Conservation (phyloP, 2,797 vertebrate species). For the Helicolenus hilgendorfi region DNA sequence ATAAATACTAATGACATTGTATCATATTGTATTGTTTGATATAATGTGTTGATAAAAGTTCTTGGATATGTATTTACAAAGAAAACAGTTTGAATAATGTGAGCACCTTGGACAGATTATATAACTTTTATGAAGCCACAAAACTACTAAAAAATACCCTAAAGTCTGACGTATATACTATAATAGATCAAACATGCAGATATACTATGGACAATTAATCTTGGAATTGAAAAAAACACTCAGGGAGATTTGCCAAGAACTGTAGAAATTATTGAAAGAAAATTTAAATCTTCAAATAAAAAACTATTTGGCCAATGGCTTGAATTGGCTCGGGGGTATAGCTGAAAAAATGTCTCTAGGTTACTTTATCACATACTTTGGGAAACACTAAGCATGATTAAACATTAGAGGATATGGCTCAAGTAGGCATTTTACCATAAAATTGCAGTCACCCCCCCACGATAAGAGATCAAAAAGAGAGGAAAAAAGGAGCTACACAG, state of each 20-base stretch:
- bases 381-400: slow-evolving; percentile 80
- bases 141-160: not conserved
- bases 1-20: not conserved
- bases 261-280: not conserved
- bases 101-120: not conserved
- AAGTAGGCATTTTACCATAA: slow-evolving; percentile 86
- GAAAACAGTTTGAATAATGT: not conserved
- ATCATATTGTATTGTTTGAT: not conserved
- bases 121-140: not conserved
- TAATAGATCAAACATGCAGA: not conserved
- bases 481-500: slow-evolving; percentile 72
- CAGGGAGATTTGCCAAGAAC: not conserved
- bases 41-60: not conserved
- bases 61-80: not conserved
- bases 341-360: not conserved
- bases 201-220: not conserved
- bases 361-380: slow-evolving; percentile 53
- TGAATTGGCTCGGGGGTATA: not conserved
- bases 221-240: not conserved
- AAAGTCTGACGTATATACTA: not conserved
- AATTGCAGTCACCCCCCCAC: slow-evolving; percentile 75
- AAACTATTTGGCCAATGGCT: not conserved
- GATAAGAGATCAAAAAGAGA: slow-evolving; percentile 79
- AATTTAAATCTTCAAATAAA: not conserved
- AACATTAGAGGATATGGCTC: slow-evolving; percentile 81